Evolutionary conservation across 2,888 invertebrate genomes (phyloP), one percentile per base, ranked within the genome.

Genomic region (Sclerodermus sp.): DNA sequence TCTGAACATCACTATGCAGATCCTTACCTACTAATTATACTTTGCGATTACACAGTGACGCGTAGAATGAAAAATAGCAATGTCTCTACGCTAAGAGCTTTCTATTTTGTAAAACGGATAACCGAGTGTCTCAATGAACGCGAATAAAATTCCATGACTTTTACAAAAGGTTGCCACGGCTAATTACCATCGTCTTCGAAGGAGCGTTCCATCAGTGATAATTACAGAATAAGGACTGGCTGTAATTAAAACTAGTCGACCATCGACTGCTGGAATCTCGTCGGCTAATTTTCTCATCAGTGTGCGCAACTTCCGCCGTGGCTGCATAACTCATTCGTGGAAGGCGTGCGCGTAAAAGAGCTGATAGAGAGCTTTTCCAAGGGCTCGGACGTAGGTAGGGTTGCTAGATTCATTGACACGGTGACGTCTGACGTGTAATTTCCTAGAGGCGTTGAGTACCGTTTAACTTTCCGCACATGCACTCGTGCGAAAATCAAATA

Each of bases 341-440:
- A n/a, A n/a, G 23, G 8, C 23, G 23, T 5, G 23, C 3, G 23
- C 23, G 23, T 5, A 8, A 23, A 8, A 23, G 23, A 23, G 23
- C n/a, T n/a, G n/a, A n/a, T n/a, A n/a, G n/a, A n/a, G 23, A 8
- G 3, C 23, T 23, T 23, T 41, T 42, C 16, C 44, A 56, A 49
- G 47, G 46, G 48, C 42, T 40, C 42, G 40, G 18, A 40, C 44
- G 17, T 43, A 44, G 52, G 39, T 51, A 48, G 49, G 53, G 58
- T 53, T 51, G 53, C 51, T 52, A 54, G 55, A 57, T 59, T 59
- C 60, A 64, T 65, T 64, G 66, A 64, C 62, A 59, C 56, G 55
- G 49, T 62, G 65, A 65, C 62, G 58, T 58, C 62, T 65, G 64
- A 65, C 65, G 55, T 65, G 66, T 64, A 66, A 66, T 66, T 66